Conservation (phyloP, 2,888 invertebrate species). For the Melinaea menophilus region DNA sequence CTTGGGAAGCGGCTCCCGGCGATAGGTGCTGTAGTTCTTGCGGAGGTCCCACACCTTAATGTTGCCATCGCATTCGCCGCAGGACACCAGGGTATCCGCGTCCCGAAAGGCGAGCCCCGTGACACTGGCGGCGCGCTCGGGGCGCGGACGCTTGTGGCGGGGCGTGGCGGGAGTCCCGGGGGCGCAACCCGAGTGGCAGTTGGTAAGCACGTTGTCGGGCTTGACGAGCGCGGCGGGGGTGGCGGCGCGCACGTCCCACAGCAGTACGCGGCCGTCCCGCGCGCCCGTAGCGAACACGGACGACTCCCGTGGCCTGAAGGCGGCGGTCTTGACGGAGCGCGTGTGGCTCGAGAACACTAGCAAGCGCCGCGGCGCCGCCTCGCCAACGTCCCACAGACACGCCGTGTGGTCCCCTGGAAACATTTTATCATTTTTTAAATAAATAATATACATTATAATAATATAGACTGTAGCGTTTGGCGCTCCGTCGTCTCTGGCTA, state of each 20-base stretch:
- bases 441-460: too few species aligned
- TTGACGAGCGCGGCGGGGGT: conserved; percentile 60
- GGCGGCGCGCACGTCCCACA: conserved; percentile 84
- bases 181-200: conserved; percentile 78
- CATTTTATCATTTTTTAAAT: neutral
- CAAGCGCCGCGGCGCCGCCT: conserved; percentile 63
- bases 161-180: conserved; percentile 72
- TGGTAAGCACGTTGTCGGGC: conserved; percentile 85
- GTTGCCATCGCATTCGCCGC: conserved; percentile 91
- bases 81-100: conserved; percentile 86
- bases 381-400: conserved; percentile 85
- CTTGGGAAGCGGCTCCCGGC: conserved; percentile 84
- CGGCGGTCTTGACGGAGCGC: conserved; percentile 89
- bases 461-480: too few species aligned
- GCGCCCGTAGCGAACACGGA: conserved; percentile 92
- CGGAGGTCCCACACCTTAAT: conserved; percentile 94
- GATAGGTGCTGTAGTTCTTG: conserved; percentile 85
- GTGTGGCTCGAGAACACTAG: conserved; percentile 86
- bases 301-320: conserved; percentile 82
- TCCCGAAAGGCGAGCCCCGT: conserved; percentile 92
- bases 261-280: conserved; percentile 89
- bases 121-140: conserved; percentile 83
- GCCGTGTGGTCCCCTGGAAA: conserved; percentile 86
- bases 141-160: conserved; percentile 66
- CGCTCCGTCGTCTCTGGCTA: too few species aligned